Base-by-base conservation (phyloP, 2,113 vertebrate genomes). In the Donacobius atricapilla region DNA sequence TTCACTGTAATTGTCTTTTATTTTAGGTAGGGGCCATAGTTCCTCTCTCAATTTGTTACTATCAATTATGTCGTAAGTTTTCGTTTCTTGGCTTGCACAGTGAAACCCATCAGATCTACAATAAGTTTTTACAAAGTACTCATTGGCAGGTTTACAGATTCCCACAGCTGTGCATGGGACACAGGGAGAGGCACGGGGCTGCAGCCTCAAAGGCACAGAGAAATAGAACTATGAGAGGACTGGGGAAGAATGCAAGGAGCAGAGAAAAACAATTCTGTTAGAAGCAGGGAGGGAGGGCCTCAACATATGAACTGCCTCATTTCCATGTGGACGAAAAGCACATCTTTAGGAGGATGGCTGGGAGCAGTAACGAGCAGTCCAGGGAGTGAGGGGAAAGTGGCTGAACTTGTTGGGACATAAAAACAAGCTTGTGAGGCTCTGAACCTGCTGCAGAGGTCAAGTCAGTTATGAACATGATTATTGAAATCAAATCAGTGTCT, bases 71-170 rank as follows among this genome's bases (percentile, higher is more conserved):
- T 72, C 30, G 23, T 73, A 91, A 96, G 81, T 83, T 75, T 7
- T 11, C 0, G 1, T 87, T 92, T 91, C 63, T 89, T 92, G 87
- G 78, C 93, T 93, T 42, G 0, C 51, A 47, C 51, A 90, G 68
- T 17, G 35, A 93, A 94, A 58, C 72, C 60, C 60, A 25, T 80
- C 90, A 80, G 63, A 86, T 63, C 51, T 73, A 69, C 75, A 91
- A 33, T 35, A 88, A 73, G 76, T 58, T 93, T 85, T 90, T 70
- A n/a, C 58, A 47, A 88, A 91, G 81, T 50, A 54, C 63, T 70
- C 40, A 11, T 51, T 96, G 93, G 87, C 91, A 91, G 50, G 39
- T 90, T 80, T 90, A 83, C 84, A 93, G 71, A 65, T 94, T 86
- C 84, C 58, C 63, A 80, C 71, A 47, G 85, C 84, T 90, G 75